Base-by-base conservation (phyloP, 2,888 invertebrate genomes). In the Callinectes sapidus region DNA sequence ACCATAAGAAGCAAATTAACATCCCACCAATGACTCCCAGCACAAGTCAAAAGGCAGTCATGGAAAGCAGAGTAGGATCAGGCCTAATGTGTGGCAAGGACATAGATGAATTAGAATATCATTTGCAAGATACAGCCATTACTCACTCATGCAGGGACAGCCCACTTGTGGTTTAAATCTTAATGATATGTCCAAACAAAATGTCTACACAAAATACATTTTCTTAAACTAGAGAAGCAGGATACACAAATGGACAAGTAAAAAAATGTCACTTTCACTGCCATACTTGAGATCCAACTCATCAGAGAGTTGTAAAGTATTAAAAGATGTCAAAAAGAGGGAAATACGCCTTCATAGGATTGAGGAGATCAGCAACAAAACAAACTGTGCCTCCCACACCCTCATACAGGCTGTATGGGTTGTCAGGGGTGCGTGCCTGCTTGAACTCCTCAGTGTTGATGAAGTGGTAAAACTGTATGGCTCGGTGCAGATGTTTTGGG, bases 381-480 rank as follows among this genome's bases (percentile, higher is more conserved):
- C 98, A 98, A 14, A 97, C 97, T 0, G 98, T 97, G 2, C 98
- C 98, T 16, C 98, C 98, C 92, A 97, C 96, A 1, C 98, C 98
- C 96, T 98, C 98, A 96, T 97, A 98, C 95, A 99, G 96, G 95
- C 98, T 98, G 95, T 97, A 97, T 0, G 98, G 98, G 95, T 97
- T 96, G 95, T 98, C 98, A 0, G 98, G 98, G 23, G 97, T 97
- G 85, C 97, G 96, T 0, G 98, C 97, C 93, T 96, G 96, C 94
- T 97, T 96, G 95, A 98, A 98, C 95, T 97, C 97, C 0, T 97
- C 96, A 18, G 96, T 96, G 32, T 96, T 96, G 95, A 98, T 96
- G 95, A 98, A 98, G 93, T 97, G 96, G 90, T 97, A 97, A 96
- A 98, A 98, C 95, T 96, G 96, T 91, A 97, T 96, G 0, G 98